Percentiles rank a stretch among this genome's conserved stretches.
These are phyloP conservation scores for Rhyacichthys aspro DNA, from an alignment of 2,797 vertebrate species.

Conservation along the genomic window DNA sequence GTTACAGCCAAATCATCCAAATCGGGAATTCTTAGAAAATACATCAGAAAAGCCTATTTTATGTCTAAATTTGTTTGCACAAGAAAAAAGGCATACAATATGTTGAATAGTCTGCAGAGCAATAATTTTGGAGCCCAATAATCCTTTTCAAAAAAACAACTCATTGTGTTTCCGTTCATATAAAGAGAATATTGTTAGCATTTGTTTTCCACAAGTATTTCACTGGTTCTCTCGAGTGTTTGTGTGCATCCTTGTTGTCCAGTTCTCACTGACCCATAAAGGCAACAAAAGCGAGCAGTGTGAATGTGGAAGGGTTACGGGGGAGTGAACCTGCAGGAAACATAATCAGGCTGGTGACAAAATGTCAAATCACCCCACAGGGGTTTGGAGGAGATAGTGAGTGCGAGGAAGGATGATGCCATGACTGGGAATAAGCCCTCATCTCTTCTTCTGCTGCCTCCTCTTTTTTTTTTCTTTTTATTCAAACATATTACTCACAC, in stretches of 20 bases:
- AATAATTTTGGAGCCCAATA: not conserved
- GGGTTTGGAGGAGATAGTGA: slow-evolving; percentile 50
- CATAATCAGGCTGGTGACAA: slow-evolving; percentile 72
- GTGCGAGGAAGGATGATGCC: slow-evolving; percentile 26
- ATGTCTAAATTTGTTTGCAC: slow-evolving; percentile 17
- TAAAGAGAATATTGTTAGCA: not conserved
- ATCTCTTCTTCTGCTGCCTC: slow-evolving; percentile 3
- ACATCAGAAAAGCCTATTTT: slow-evolving; percentile 40
- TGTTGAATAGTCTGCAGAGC: not conserved
- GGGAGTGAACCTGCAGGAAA: slow-evolving; percentile 63
- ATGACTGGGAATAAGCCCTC: slow-evolving; percentile 15
- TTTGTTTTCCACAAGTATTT: not conserved
- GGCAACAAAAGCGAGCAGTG: slow-evolving; percentile 15
- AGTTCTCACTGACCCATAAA: slow-evolving; percentile 61
- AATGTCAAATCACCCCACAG: slow-evolving; percentile 70
- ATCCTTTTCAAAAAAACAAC: not conserved
- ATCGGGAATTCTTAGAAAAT: slow-evolving; percentile 38
- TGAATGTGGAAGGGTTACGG: slow-evolving; percentile 19
- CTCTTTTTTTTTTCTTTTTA: slow-evolving; percentile 11
- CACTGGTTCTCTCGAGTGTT: slow-evolving; percentile 14
- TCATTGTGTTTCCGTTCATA: slow-evolving; percentile 1
- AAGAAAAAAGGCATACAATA: not conserved
- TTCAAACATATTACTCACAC: slow-evolving; percentile 1
- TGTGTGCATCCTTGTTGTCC: slow-evolving; percentile 30
- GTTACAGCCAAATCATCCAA: slow-evolving; percentile 50